Percentiles rank a stretch among this genome's conserved stretches.
Evolutionary conservation across 2,113 vertebrate species (phyloP).

Genomic region (Gnathonemus echidnorhynchus): DNA sequence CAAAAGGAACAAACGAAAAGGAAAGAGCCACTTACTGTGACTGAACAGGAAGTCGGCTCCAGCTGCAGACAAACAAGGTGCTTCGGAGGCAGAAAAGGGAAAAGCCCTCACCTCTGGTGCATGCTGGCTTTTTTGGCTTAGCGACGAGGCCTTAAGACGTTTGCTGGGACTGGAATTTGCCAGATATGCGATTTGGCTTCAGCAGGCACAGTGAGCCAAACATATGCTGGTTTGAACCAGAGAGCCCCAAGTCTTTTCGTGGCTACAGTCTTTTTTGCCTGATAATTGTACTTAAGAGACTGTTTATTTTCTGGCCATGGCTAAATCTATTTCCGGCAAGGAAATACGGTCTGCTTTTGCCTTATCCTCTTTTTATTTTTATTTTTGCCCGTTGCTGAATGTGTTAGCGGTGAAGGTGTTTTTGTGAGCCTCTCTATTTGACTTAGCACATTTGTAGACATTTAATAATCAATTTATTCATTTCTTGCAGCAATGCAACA

Average conservation of each 20-base stretch:
- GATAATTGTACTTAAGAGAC: neutral
- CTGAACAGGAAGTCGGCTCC: neutral
- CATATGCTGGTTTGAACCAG: neutral
- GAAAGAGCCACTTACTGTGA: neutral
- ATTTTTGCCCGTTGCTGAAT: neutral
- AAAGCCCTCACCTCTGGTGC: neutral
- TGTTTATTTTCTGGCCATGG: neutral
- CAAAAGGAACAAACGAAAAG: neutral
- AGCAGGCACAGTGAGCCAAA: neutral
- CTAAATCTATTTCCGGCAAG: neutral
- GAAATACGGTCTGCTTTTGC: conserved; percentile 1
- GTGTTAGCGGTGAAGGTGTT: neutral
- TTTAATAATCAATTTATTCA: neutral
- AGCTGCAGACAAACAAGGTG: neutral
- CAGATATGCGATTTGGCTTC: neutral
- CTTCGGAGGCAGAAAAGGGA: neutral
- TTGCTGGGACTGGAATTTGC: neutral
- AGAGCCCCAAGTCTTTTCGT: neutral
- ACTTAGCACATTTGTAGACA: neutral
- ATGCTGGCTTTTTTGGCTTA: neutral
- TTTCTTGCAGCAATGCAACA: neutral
- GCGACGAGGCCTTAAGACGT: neutral
- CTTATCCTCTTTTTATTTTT: neutral
- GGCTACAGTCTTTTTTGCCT: neutral
- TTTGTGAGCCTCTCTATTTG: conserved; percentile 11